Percentiles rank a stretch among this genome's conserved stretches.
Evolutionary conservation across 2,797 vertebrate genomes (phyloP).

Genomic region (Cuniculus paca): DNA sequence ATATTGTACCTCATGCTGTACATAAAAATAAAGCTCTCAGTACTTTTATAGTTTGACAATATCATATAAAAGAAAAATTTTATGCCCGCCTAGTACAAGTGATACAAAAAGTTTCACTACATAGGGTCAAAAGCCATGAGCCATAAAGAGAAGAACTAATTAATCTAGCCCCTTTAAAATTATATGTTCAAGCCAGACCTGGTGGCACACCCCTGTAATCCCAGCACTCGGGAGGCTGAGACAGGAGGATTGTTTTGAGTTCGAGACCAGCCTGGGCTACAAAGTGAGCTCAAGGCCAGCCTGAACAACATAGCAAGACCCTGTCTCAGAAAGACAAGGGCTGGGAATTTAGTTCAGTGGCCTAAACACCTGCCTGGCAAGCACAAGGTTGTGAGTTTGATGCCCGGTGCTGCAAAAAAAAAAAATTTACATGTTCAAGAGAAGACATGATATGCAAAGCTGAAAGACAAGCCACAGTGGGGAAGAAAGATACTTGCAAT

Average conservation of each 20-base stretch:
- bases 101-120: background rate
- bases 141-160: background rate
- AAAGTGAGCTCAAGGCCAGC: too few relatives aligned
- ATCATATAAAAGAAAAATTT: background rate
- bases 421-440: conserved; percentile 24
- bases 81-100: background rate
- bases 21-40: background rate
- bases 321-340: too few relatives aligned
- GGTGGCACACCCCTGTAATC: too few relatives aligned
- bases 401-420: too few relatives aligned
- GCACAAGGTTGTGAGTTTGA: too few relatives aligned
- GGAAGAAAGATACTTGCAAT: conserved; percentile 14
- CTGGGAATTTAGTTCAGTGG: too few relatives aligned
- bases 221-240: too few relatives aligned
- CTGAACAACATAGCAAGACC: too few relatives aligned
- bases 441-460: conserved; percentile 39
- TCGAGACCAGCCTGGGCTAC: too few relatives aligned
- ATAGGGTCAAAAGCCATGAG: conserved; percentile 7
- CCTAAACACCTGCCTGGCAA: too few relatives aligned
- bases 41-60: background rate
- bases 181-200: conserved; percentile 31
- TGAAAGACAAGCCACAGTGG: background rate
- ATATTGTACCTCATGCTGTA: background rate
- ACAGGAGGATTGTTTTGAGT: too few relatives aligned
- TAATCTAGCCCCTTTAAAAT: background rate